phyloP scores from a whole-genome alignment of 2,113 vertebrate species.

The Eolophus roseicapilla region DNA sequence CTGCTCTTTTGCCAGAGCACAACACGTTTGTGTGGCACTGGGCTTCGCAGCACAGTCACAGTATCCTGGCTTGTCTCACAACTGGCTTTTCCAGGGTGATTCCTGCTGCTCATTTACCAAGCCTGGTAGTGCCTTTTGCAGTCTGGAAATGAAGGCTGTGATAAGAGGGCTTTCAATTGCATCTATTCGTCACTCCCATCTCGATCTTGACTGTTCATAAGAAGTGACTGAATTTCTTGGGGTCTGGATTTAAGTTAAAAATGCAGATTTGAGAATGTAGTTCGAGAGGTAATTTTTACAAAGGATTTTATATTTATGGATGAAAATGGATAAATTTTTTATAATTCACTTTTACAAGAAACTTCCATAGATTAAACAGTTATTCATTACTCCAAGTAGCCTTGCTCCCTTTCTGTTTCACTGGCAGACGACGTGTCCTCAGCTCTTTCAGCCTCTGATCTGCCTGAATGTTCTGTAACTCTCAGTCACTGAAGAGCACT shows the following conservation, averaged over 20 bases:
- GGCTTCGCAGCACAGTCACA: neutral
- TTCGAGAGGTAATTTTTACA: slow-evolving; percentile 27
- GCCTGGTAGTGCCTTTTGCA: neutral
- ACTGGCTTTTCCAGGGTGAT: neutral
- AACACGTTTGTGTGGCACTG: neutral
- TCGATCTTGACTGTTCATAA: neutral
- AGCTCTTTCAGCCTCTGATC: neutral
- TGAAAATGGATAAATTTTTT: slow-evolving; percentile 52
- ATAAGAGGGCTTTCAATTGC: slow-evolving; percentile 1
- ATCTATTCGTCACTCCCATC: neutral
- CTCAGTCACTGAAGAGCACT: neutral
- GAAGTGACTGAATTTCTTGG: neutral
- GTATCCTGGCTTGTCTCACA: neutral
- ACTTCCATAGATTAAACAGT: slow-evolving; percentile 28
- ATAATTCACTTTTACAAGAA: slow-evolving; percentile 45
- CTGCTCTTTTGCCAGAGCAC: neutral
- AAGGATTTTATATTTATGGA: slow-evolving; percentile 48
- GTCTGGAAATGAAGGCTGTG: neutral
- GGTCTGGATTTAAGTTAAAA: slow-evolving; percentile 38
- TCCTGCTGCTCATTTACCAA: neutral
- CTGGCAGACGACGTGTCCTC: neutral
- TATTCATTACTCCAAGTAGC: slow-evolving; percentile 19
- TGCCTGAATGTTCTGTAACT: neutral
- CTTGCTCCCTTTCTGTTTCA: neutral
- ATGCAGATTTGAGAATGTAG: slow-evolving; percentile 41